Evolutionary conservation across 2,797 vertebrate genomes (phyloP).

Genomic region (Philypnodon macrostomus): DNA sequence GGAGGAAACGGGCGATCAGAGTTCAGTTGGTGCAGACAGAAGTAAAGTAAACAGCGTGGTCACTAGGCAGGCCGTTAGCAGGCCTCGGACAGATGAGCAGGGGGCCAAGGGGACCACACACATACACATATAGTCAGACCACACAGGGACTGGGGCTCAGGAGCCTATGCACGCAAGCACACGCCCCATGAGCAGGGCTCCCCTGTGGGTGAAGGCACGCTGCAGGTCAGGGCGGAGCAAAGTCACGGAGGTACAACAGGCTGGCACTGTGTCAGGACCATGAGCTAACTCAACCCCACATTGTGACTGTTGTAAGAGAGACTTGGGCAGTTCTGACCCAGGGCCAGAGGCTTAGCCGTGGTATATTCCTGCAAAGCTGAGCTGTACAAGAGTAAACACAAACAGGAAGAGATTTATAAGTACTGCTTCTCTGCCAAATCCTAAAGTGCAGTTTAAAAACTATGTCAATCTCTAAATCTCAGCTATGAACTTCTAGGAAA

Average conservation of each 20-base stretch:
- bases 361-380: conserved; percentile 33
- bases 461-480: conserved; percentile 41
- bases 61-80: conserved; percentile 96
- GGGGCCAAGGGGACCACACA: conserved; percentile 79
- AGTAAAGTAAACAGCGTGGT: conserved; percentile 99
- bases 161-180: conserved; percentile 82
- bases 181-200: conserved; percentile 73
- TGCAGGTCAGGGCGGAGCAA: conserved; percentile 58
- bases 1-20: conserved; percentile 92
- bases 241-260: conserved; percentile 59
- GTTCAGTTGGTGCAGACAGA: conserved; percentile 96
- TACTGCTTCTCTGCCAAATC: conserved; percentile 59
- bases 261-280: conserved; percentile 49
- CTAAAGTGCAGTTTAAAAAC: conserved; percentile 54
- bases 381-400: conserved; percentile 65
- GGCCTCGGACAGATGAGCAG: conserved; percentile 97
- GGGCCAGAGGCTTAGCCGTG: conserved; percentile 34
- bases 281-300: conserved; percentile 20
- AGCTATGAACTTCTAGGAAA: conserved; percentile 44
- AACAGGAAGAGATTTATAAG: conserved; percentile 74
- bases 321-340: conserved; percentile 26
- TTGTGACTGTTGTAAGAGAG: conserved; percentile 25
- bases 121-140: conserved; percentile 71
- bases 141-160: conserved; percentile 76
- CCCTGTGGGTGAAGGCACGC: conserved; percentile 67